phyloP scores from a whole-genome alignment of 2,888 invertebrate species.

The Xestobium rufovillosum region DNA sequence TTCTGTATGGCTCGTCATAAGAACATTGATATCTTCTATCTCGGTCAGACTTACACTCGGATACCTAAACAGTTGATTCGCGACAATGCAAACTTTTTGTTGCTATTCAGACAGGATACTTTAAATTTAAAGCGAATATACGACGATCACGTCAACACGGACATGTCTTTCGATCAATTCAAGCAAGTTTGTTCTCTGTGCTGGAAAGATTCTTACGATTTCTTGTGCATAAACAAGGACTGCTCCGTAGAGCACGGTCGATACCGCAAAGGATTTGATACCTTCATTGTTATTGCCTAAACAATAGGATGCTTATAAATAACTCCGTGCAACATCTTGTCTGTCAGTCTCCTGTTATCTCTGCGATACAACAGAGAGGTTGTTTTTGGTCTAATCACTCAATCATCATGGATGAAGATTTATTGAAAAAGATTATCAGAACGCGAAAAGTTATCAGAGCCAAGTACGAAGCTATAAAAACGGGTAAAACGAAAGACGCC shows the following conservation, averaged over 20 bases:
- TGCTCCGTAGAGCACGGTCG: constrained; percentile 24
- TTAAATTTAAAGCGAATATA: constrained; percentile 29
- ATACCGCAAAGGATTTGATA: constrained; percentile 30
- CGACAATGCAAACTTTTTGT: constrained; percentile 32
- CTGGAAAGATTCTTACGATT: constrained; percentile 28
- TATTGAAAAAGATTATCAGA: background rate
- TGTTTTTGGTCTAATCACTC: background rate
- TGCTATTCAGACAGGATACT: constrained; percentile 33
- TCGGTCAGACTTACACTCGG: constrained; percentile 31
- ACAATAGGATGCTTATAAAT: too few relatives aligned
- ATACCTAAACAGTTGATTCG: constrained; percentile 34
- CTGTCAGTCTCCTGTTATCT: too few relatives aligned
- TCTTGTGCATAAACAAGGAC: constrained; percentile 28
- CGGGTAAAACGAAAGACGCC: background rate
- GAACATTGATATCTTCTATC: constrained; percentile 30
- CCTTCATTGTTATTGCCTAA: constrained; percentile 12
- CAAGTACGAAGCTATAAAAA: constrained; percentile 8
- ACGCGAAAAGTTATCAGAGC: background rate
- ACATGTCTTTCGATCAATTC: constrained; percentile 26
- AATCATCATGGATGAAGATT: background rate
- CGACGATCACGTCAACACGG: constrained; percentile 13
- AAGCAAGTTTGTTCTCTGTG: constrained; percentile 25
- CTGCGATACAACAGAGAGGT: too few relatives aligned
- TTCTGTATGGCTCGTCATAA: constrained; percentile 33
- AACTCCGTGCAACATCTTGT: too few relatives aligned